A percentile compares a stretch with the other conserved stretches of the same genome.
Evolutionary conservation across 2,797 vertebrate species (phyloP).

Genomic region (Schizopygopsis malacanthus): DNA sequence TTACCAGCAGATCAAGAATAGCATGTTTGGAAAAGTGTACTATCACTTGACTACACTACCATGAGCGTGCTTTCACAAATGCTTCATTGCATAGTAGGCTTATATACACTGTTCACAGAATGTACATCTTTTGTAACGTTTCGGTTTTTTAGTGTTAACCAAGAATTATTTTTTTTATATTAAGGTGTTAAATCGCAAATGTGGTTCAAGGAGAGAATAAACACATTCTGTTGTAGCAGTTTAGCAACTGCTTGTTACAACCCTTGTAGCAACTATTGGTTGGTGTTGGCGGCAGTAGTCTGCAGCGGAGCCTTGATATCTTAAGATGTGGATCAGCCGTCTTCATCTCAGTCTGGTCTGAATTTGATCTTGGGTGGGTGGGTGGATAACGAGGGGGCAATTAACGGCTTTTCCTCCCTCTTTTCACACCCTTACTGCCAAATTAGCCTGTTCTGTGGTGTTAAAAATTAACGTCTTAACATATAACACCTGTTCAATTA

Average conservation of each 20-base stretch:
- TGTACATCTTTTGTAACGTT: background rate
- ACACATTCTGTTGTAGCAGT: constrained; percentile 20
- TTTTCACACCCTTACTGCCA: constrained; percentile 60
- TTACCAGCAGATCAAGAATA: background rate
- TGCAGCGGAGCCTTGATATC: constrained; percentile 29
- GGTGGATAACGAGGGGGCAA: constrained; percentile 44
- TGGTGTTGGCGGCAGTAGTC: constrained; percentile 36
- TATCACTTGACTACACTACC: too few relatives aligned
- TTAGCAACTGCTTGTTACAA: background rate
- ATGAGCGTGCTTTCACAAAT: background rate
- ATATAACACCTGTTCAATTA: constrained; percentile 62
- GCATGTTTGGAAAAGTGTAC: background rate
- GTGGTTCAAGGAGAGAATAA: constrained; percentile 2
- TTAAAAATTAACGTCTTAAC: constrained; percentile 60
- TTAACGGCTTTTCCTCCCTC: constrained; percentile 56
- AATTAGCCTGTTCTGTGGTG: constrained; percentile 58
- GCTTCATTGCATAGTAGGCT: background rate
- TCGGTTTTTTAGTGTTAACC: background rate
- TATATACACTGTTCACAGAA: background rate
- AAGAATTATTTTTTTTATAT: background rate
- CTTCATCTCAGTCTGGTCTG: constrained; percentile 60
- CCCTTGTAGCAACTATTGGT: background rate
- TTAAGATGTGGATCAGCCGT: constrained; percentile 45
- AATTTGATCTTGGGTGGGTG: constrained; percentile 58
- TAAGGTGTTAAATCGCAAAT: constrained; percentile 7